phyloP scores from a whole-genome alignment of 2,888 invertebrate genomes.

The Rhamphomyia laevipes region DNA sequence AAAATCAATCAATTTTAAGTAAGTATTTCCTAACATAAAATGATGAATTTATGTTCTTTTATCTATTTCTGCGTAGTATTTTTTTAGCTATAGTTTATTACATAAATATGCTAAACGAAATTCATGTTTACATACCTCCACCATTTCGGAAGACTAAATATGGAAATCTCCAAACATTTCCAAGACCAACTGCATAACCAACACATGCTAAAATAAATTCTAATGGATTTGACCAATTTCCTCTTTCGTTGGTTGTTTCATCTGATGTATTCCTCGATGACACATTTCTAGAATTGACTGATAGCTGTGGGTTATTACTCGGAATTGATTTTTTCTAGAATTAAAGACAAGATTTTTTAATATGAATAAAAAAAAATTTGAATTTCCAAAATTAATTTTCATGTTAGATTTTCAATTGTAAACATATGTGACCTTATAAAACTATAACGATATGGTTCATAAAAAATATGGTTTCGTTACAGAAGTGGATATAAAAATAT shows the following conservation, averaged over 20 bases:
- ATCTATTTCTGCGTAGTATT: no score
- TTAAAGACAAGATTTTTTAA: conserved; percentile 5
- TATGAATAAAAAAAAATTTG: no score
- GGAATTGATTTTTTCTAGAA: conserved; percentile 18
- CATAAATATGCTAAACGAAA: background rate
- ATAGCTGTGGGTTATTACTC: conserved; percentile 12
- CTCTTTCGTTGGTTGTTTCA: conserved; percentile 7
- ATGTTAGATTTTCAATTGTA: no score
- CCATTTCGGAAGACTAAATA: conserved; percentile 20
- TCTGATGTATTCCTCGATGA: conserved; percentile 1
- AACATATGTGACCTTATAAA: no score
- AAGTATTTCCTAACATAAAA: no score
- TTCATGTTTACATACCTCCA: conserved; percentile 15
- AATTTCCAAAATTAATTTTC: no score
- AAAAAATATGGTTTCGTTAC: no score
- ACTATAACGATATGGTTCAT: no score
- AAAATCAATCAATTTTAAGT: no score
- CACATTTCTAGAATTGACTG: conserved; percentile 11
- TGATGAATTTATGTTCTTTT: no score
- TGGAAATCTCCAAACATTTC: conserved; percentile 24
- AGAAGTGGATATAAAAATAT: no score
- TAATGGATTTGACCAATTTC: conserved; percentile 18
- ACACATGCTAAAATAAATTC: conserved; percentile 21
- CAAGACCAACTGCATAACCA: conserved; percentile 21
- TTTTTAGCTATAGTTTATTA: no score